Conservation (phyloP, 2,888 invertebrate genomes). For the Cerceris rybyensis region DNA sequence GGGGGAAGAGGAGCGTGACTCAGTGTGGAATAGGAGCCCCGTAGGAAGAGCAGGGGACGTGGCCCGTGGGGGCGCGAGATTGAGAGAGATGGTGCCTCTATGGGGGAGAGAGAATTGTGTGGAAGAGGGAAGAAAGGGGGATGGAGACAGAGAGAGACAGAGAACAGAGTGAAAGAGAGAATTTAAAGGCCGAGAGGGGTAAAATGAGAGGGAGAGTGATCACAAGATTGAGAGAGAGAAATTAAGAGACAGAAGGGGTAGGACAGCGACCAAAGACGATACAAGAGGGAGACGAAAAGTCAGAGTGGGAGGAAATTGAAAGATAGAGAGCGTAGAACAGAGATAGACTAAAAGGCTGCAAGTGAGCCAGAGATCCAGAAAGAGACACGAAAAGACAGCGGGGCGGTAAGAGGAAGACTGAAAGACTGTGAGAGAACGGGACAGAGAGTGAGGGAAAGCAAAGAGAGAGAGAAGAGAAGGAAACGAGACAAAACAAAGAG, state of each 20-base stretch:
- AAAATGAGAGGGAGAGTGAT: too few relatives aligned
- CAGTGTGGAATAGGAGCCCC: conserved; percentile 36
- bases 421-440: conserved; percentile 15
- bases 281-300: conserved; percentile 19
- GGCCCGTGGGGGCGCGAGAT: conserved; percentile 3
- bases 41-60: conserved; percentile 12
- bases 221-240: neutral
- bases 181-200: neutral
- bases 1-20: conserved; percentile 43
- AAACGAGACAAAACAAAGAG: neutral
- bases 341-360: neutral
- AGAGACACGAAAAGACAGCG: neutral
- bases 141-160: conserved; percentile 10
- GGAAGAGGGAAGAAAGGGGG: neutral
- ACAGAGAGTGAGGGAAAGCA: neutral
- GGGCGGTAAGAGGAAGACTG: too few relatives aligned
- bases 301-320: too few relatives aligned
- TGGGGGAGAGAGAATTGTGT: neutral
- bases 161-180: neutral
- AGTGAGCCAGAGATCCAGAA: neutral
- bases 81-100: neutral
- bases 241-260: neutral
- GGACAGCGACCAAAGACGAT: neutral
- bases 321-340: neutral
- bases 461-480: neutral